Conservation (phyloP, 2,888 invertebrate genomes). For the Eumerus sabulonum region DNA sequence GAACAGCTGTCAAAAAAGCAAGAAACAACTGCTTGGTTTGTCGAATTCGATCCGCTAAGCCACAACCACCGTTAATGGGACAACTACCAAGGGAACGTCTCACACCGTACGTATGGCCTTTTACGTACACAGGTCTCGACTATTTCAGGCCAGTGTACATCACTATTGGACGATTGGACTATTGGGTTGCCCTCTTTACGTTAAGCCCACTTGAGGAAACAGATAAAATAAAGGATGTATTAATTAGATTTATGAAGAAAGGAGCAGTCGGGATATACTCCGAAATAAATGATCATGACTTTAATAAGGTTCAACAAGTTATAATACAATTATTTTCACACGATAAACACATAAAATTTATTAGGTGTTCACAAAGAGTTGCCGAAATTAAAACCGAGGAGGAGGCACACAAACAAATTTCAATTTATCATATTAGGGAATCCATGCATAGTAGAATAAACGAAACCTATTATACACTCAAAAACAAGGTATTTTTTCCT, state of each 20-base stretch:
- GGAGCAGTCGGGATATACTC: constrained; percentile 41
- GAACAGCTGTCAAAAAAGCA: no score
- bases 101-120: no score
- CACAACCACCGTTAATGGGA: no score
- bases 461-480: constrained; percentile 48
- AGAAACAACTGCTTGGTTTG: no score
- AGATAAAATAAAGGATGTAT: constrained; percentile 43
- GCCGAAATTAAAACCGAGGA: constrained; percentile 59
- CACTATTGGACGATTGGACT: no score
- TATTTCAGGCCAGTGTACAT: no score
- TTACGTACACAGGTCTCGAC: no score
- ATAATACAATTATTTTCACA: constrained; percentile 49
- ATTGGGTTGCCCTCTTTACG: no score
- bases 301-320: constrained; percentile 53
- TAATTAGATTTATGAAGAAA: constrained; percentile 43
- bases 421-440: constrained; percentile 55
- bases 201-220: constrained; percentile 42
- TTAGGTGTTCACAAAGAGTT: no score
- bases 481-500: constrained; percentile 17
- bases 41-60: no score
- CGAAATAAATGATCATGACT: constrained; percentile 39
- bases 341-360: constrained; percentile 35
- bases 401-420: constrained; percentile 49
- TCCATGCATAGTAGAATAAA: constrained; percentile 54
- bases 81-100: no score